Conservation (phyloP, 2,888 invertebrate species). For the Drosophila dives region DNA sequence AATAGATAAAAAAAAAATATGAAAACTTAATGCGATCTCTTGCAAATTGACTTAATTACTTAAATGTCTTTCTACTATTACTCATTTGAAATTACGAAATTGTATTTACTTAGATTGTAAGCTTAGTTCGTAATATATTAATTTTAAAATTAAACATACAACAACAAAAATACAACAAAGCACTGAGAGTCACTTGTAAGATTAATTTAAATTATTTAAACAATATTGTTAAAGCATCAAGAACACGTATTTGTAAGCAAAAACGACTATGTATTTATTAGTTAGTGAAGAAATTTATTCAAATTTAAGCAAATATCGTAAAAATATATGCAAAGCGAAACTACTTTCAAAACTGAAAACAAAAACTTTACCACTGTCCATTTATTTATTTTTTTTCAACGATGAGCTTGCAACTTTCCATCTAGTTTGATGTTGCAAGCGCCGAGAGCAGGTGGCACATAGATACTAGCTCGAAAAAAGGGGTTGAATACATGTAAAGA, state of each 20-base stretch:
- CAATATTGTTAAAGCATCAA: constrained; percentile 50
- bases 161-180: constrained; percentile 46
- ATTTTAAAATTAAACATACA: constrained; percentile 3
- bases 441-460: constrained; percentile 44
- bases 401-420: constrained; percentile 66
- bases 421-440: constrained; percentile 29
- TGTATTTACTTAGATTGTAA: constrained; percentile 58
- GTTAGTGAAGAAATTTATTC: constrained; percentile 73
- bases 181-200: constrained; percentile 78
- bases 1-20: background rate
- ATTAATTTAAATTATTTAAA: constrained; percentile 59
- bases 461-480: constrained; percentile 13
- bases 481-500: constrained; percentile 30
- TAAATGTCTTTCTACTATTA: constrained; percentile 44
- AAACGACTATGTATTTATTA: constrained; percentile 72
- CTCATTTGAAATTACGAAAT: constrained; percentile 34
- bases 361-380: constrained; percentile 28
- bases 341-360: constrained; percentile 52
- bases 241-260: constrained; percentile 44
- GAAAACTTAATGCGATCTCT: constrained; percentile 50
- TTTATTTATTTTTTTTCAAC: constrained; percentile 38
- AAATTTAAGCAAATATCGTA: constrained; percentile 67
- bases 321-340: constrained; percentile 62
- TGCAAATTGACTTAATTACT: constrained; percentile 44
- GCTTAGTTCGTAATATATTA: constrained; percentile 24